Base-by-base conservation (phyloP, 2,797 vertebrate genomes). In the Amazonetta brasiliensis region DNA sequence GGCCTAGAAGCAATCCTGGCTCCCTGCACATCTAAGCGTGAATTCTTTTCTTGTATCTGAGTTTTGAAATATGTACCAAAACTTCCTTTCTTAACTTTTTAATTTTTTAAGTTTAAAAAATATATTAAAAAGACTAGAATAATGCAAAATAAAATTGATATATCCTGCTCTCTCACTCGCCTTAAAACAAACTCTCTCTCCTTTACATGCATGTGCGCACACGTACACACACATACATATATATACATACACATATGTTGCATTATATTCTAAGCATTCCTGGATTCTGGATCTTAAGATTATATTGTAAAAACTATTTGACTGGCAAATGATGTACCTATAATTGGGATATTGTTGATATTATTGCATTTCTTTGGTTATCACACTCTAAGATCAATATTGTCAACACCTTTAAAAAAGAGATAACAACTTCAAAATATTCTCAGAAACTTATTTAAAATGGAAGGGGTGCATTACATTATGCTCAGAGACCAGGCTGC, bases 351-450 rank as follows among this genome's bases (percentile, higher is more conserved):
- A 83, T 14, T 79, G 21, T 46, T 89, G 75, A 77, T 87, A 55
- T 80, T 85, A n/a, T 87, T 37, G 50, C 8, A 39, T 77, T 80
- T 94, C 68, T 92, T 95, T 79, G 33, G 25, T 74, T 75, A 67
- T 89, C 82, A 79, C 33, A 74, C 44, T 18, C 80, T 80, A 48
- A 87, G 59, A 90, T 87, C 74, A 74, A 58, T 94, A 89, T 30
- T 79, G 60, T 77, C 68, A 87, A 75, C 90, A 73, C 9, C 44
- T 46, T 94, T 85, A 77, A 89, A 91, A 89, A 85, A 55, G 30
- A 72, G 77, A 54, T 52, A 78, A 88, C 50, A 87, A 60, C 58
- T 89, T 83, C n/a, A 83, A 94, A 92, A 91, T 82, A 82, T 50
- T 52, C 8, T 37, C 59, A 89, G 64, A 63, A 94, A 91, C 21